Conservation (phyloP, 53 echinoderm and acorn worm genomes). For the Echinarachnius parma region DNA sequence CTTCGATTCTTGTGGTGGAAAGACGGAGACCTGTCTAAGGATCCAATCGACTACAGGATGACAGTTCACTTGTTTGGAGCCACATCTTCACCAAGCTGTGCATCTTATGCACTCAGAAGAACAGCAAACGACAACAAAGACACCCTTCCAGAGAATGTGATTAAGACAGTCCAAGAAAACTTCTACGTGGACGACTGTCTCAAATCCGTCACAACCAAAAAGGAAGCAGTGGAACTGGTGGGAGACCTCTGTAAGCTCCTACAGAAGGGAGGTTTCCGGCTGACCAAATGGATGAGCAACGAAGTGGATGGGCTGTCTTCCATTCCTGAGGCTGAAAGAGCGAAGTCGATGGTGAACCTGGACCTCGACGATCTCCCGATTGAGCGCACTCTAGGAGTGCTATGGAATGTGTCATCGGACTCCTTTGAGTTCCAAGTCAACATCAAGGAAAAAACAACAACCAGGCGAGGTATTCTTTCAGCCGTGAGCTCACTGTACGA, state of each 20-base stretch:
- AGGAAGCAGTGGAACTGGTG: constrained; percentile 25
- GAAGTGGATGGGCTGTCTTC: constrained; percentile 15
- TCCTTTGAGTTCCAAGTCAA: constrained; percentile 19
- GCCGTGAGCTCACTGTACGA: too few species aligned
- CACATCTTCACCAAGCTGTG: too few species aligned
- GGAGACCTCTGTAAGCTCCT: constrained; percentile 27
- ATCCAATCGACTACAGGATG: too few species aligned
- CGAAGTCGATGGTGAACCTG: constrained; percentile 26
- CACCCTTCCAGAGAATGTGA: too few species aligned
- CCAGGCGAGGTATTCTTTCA: too few species aligned
- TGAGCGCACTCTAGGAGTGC: constrained; percentile 39
- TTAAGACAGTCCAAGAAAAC: too few species aligned
- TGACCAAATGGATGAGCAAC: constrained; percentile 62
- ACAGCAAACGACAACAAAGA: too few species aligned
- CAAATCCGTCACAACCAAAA: constrained; percentile 17
- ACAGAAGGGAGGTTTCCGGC: constrained; percentile 51
- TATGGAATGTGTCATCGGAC: constrained; percentile 45
- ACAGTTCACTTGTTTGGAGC: too few species aligned
- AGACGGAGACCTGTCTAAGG: too few species aligned
- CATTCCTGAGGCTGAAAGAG: constrained; percentile 39
- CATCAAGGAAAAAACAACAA: too few species aligned
- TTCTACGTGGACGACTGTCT: constrained; percentile 51
- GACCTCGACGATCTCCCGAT: constrained; percentile 40
- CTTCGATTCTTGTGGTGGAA: too few species aligned
- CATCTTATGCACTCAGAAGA: too few species aligned